Evolutionary conservation across 2,797 vertebrate species (phyloP).

Genomic region (Alosa sapidissima): DNA sequence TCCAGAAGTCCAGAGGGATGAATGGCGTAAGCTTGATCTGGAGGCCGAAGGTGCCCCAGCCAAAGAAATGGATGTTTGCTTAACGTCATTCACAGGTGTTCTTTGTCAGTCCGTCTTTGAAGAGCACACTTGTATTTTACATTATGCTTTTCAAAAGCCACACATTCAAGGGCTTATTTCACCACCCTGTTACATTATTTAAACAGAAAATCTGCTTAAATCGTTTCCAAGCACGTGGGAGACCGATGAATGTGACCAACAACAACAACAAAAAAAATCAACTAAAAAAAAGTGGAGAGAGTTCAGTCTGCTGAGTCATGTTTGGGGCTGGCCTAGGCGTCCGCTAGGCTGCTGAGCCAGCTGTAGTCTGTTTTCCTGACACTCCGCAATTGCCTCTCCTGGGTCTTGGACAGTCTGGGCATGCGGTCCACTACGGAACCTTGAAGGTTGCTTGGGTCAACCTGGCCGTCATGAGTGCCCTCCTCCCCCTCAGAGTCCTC

Average conservation of each 20-base stretch:
- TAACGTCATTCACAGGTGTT: not conserved
- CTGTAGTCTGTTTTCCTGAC: conserved; percentile 84
- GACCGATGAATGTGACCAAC: not conserved
- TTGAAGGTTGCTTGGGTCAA: not conserved
- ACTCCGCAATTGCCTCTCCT: conserved; percentile 80
- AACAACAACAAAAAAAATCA: not conserved
- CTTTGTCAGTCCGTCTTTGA: not conserved
- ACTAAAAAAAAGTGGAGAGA: not conserved
- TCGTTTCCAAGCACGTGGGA: not conserved
- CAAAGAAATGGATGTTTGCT: not conserved
- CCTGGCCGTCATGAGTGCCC: conserved; percentile 40
- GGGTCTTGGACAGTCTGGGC: conserved; percentile 75
- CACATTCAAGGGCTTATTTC: not conserved
- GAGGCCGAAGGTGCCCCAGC: not conserved
- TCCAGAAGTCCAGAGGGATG: not conserved
- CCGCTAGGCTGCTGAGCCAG: conserved; percentile 75
- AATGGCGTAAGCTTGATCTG: not conserved
- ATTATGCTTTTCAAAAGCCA: not conserved
- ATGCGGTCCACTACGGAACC: conserved; percentile 51
- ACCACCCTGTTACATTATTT: not conserved
- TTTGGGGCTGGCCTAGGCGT: conserved; percentile 60
- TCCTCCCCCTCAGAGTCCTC: conserved; percentile 73
- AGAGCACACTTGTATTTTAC: not conserved
- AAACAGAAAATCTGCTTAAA: not conserved
- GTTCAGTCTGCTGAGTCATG: conserved; percentile 18